Base-by-base conservation (phyloP, 2,797 vertebrate genomes). In the Triplophysa bombifrons region DNA sequence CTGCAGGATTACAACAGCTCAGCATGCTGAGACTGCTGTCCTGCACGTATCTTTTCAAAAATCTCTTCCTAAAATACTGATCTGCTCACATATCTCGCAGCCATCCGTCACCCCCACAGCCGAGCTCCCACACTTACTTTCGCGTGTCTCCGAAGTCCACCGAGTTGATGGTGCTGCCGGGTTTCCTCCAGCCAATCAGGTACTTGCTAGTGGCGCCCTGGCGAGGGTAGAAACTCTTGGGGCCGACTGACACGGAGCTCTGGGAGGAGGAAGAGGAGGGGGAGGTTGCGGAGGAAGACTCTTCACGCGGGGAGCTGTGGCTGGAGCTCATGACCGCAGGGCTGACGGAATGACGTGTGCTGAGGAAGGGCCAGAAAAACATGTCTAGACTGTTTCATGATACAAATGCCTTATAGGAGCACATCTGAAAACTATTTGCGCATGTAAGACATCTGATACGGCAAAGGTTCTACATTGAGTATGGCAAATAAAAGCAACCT, bases 181-280 rank as follows among this genome's bases (percentile, higher is more conserved):
- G 98, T 82, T 99, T 99, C 91, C 98, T 98, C 98, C 98, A 99
- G 88, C 98, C 98, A 0, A 99, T 99, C 91, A 99, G 94, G 89
- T 98, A 99, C 91, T 99, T 99, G 94, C 98, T 99, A 83, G 97
- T 98, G 84, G 98, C 98, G 44, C 98, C 98, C 91, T 99, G 98
- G 64, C 98, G 96, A 20, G 98, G 97, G 90, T 99, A 99, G 93
- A 99, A 99, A 88, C 94, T 98, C 90, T 98, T 96, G 80, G 97
- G 98, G 61, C 97, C 96, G 0, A 96, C 95, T 0, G 95, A 95
- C 16, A 95, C 94, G 0, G 96, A 96, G 63, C 96, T 95, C 72
- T 97, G 96, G n/a, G 96, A 97, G 20, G 96, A 80, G 41, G 77
- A 79, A 11, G 82, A 85, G 38, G 79, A 96, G 4, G 96, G 94